Evolutionary conservation across 1,140 invertebrate genomes (phyloP).

Genomic region (Scaptomyza montana): DNA sequence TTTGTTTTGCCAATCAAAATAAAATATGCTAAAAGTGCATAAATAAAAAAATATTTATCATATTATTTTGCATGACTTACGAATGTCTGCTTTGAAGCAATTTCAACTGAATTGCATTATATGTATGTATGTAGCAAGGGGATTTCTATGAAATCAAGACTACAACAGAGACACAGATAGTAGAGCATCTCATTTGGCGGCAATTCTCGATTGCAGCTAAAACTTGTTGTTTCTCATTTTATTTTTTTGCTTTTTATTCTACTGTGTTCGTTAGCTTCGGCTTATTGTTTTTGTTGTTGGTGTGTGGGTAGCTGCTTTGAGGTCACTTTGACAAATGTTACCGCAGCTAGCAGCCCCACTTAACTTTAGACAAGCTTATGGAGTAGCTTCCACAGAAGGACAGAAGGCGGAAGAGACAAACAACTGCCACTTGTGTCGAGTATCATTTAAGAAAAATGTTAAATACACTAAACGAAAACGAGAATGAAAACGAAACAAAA

Average conservation of each 20-base stretch:
- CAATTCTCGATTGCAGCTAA: conserved; percentile 1
- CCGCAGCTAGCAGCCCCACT: conserved; percentile 71
- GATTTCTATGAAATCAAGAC: not conserved
- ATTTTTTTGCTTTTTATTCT: too few species aligned
- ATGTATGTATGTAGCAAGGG: not conserved
- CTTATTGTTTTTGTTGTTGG: conserved; percentile 25
- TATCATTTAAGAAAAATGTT: conserved; percentile 80
- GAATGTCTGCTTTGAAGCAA: not conserved
- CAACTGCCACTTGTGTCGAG: conserved; percentile 74
- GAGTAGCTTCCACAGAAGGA: conserved; percentile 19
- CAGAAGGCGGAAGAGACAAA: conserved; percentile 29
- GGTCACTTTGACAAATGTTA: conserved; percentile 79
- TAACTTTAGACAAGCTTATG: conserved; percentile 46
- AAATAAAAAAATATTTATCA: not conserved
- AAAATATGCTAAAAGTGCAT: conserved; percentile 2
- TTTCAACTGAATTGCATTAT: not conserved
- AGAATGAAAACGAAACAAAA: conserved; percentile 19
- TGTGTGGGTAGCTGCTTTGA: conserved; percentile 55
- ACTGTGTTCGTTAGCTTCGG: conserved; percentile 1
- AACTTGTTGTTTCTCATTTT: not conserved
- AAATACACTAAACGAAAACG: conserved; percentile 71
- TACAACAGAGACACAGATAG: too few species aligned
- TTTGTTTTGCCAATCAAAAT: not conserved
- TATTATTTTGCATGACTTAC: too few species aligned
- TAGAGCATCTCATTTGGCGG: conserved; percentile 6